phyloP scores from a whole-genome alignment of 1,140 invertebrate species.

The Scaptodrosophila lebanonensis region DNA sequence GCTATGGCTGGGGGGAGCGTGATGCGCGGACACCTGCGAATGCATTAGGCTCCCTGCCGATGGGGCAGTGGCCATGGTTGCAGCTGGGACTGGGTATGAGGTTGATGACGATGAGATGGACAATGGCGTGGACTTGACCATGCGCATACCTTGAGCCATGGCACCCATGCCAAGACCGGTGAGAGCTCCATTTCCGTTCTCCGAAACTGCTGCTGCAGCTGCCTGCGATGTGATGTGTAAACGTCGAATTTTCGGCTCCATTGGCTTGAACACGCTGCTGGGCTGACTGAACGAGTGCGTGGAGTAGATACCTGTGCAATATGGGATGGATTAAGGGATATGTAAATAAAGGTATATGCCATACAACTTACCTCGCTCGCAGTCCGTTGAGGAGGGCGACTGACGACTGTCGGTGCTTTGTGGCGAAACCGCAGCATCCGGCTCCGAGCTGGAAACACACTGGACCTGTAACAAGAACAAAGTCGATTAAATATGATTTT shows the following conservation, averaged over 20 bases:
- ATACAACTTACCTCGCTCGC: constrained; percentile 57
- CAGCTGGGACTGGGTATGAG: constrained; percentile 18
- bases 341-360: neutral
- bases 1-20: constrained; percentile 9
- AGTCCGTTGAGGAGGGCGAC: constrained; percentile 70
- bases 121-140: constrained; percentile 40
- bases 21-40: neutral
- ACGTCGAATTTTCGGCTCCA: constrained; percentile 70
- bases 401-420: constrained; percentile 65
- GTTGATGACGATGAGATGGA: constrained; percentile 52
- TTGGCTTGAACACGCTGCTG: constrained; percentile 61
- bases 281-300: constrained; percentile 56
- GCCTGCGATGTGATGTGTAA: constrained; percentile 67
- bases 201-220: constrained; percentile 18
- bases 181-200: neutral
- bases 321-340: neutral
- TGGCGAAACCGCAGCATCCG: constrained; percentile 80
- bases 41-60: neutral
- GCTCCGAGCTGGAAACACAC: constrained; percentile 90
- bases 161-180: constrained; percentile 21
- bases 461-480: constrained; percentile 83
- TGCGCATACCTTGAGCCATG: constrained; percentile 59
- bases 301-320: constrained; percentile 29
- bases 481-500: neutral
- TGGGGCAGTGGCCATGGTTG: constrained; percentile 43